Evolutionary conservation across 2,888 invertebrate genomes (phyloP).

Genomic region (Epinotia ramella): DNA sequence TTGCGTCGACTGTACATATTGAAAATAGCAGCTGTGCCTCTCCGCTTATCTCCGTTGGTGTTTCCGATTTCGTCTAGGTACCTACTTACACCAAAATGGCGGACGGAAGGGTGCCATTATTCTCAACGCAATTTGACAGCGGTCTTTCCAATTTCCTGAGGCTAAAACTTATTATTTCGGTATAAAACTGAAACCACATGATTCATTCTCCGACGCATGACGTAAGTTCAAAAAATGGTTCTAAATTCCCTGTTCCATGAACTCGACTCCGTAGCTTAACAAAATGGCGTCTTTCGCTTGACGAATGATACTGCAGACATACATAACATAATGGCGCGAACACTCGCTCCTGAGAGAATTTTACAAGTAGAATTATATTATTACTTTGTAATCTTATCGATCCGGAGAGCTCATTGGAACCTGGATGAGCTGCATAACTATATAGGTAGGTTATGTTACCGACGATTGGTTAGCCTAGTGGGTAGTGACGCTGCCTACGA

Average conservation of each 20-base stretch:
- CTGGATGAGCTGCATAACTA: too few species aligned
- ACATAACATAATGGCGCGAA: not conserved
- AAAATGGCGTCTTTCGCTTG: slow-evolving; percentile 28
- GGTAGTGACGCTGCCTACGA: too few species aligned
- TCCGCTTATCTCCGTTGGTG: too few species aligned
- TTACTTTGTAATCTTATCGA: not conserved
- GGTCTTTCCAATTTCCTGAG: not conserved
- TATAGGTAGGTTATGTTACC: too few species aligned
- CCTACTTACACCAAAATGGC: slow-evolving; percentile 29
- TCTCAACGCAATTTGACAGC: not conserved
- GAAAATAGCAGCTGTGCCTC: too few species aligned
- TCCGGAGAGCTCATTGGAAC: not conserved
- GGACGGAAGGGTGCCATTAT: not conserved
- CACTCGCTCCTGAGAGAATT: not conserved
- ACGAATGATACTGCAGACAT: not conserved
- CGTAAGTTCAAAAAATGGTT: not conserved
- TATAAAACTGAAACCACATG: not conserved
- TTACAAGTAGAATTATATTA: not conserved
- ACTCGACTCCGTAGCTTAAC: not conserved
- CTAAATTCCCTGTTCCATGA: not conserved
- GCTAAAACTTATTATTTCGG: not conserved
- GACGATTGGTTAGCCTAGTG: too few species aligned
- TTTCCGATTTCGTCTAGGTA: not conserved
- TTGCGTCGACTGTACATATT: too few species aligned
- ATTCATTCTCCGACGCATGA: not conserved